Evolutionary conservation across 2,797 vertebrate species (phyloP), one percentile per base, ranked within the genome.

Genomic region (Nyctalus aviator): DNA sequence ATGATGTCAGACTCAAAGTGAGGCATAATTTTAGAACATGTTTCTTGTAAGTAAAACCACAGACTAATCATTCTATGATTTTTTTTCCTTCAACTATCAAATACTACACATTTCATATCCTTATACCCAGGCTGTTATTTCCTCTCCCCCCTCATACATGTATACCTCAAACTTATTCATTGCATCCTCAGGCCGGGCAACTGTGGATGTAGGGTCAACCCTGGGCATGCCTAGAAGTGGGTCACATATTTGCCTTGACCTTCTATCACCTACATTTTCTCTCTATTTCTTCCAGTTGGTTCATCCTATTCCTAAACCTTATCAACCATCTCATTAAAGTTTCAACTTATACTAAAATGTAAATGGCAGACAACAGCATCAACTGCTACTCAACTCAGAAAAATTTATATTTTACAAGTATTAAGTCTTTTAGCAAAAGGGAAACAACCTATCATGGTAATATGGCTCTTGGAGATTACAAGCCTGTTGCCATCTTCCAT

Each of bases 21-120:
- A 91, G 46, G n/a, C 37, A 62, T 76, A 44, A 83, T 64, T 81
- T 92, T 71, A 32, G 92, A 95, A 59, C 12, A 48, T 41, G 35
- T 57, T 68, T 48, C 8, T 62, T 81, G 21, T 85, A 90, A 95
- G 35, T 85, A 83, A 64, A 90, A 82, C 6, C 17, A 50, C 4
- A 32, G 15, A 69, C 30, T 35, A 4, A 84, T 25, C 14, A 2
- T 89, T 50, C 44, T 88, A 3, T 72, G 76, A 88, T 9, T 79
- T 89, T 55, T 72, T 6, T 53, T 11, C 44, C n/a, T 82, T 27
- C 66, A 57, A 50, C 8, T 57, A 15, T 37, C 78, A 50, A 73
- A 64, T 64, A 20, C n/a, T 37, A 77, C 6, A 59, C 3, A 32
- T 9, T 69, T 79, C 25, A 50, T 21, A 79, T 23, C 12, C 23